These are phyloP conservation scores for Simalia tracyae DNA, from an alignment of 2,797 vertebrate genomes.

Conservation along the genomic window DNA sequence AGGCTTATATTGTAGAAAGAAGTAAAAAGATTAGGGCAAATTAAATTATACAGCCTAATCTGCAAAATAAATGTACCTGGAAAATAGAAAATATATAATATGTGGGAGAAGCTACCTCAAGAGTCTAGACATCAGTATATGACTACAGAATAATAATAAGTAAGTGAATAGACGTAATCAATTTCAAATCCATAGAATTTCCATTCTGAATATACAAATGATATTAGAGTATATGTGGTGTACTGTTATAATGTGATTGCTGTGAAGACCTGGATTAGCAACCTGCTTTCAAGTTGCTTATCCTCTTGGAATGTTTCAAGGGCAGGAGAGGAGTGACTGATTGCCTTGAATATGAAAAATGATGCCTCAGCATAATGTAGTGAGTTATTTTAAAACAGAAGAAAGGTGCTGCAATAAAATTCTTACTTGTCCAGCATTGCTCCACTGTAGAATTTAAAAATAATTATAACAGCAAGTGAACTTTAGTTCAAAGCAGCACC, in stretches of 20 bases:
- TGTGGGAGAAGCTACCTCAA: constrained; percentile 58
- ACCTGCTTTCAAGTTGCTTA: constrained; percentile 12
- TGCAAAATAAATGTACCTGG: constrained; percentile 55
- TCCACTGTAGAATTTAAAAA: constrained; percentile 6
- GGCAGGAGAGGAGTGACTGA: neutral
- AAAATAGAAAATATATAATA: constrained; percentile 52
- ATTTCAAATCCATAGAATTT: constrained; percentile 56
- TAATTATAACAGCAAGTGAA: constrained; percentile 15
- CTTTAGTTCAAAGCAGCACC: neutral
- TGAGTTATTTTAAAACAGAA: constrained; percentile 14
- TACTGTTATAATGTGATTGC: constrained; percentile 39
- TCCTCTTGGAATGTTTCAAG: constrained; percentile 39
- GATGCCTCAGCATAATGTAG: constrained; percentile 1
- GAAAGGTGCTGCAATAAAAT: neutral
- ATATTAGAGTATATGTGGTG: neutral
- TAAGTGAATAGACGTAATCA: constrained; percentile 66
- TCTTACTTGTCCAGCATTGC: neutral
- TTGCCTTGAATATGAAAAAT: constrained; percentile 23
- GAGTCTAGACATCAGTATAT: constrained; percentile 66
- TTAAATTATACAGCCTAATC: constrained; percentile 61
- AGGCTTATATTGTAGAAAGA: constrained; percentile 43
- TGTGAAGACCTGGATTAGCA: constrained; percentile 12
- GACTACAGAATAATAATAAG: constrained; percentile 67
- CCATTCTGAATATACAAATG: constrained; percentile 46
- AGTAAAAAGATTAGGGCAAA: constrained; percentile 55